Evolutionary conservation across 2,888 invertebrate genomes (phyloP), one percentile per base, ranked within the genome.

Genomic region (Campoplex capitator): DNA sequence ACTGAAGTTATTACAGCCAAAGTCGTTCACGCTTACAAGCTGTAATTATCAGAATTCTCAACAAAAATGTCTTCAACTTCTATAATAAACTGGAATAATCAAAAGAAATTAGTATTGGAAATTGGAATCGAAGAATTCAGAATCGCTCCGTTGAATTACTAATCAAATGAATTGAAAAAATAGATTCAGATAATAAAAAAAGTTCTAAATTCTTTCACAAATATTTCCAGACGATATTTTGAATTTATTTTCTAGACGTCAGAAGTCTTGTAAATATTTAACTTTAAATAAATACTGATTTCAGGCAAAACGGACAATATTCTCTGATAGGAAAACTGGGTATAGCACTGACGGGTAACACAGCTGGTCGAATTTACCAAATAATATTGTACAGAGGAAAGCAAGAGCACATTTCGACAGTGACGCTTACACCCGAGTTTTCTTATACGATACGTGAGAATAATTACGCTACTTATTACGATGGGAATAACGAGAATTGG

Each of bases 401-500:
- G 78, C 92, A 93, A 78, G 91, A 93, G 38, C 92, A 93, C 86
- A 71, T 93, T 38, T 93, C 93, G 2, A 84, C 89, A 9, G 91
- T 91, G 77, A 91, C 91, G 9, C 85, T 94, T 38, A 92, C 89
- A 2, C 83, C 88, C 2, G 90, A 92, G 6, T 94, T 94, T 84
- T 84, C 87, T n/a, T 94, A 92, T 82, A 90, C 90, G 9, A 90
- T 94, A 65, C 91, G 92, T 58, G 89, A 90, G 16, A 92, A 93
- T 38, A 93, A 93, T 90, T 93, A 93, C 73, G 91, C 91, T 2
- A 91, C 91, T 83, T 93, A 93, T 91, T 95, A 95, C 89, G 96
- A 96, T 92, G 95, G 95, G 65, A 92, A 93, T 38, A 92, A 95
- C 54, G 94, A 95, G 79, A 95, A 95, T 89, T 96, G 96, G 96